Conservation (phyloP, 2,888 invertebrate species). For the Eucriotettix oculatus region DNA sequence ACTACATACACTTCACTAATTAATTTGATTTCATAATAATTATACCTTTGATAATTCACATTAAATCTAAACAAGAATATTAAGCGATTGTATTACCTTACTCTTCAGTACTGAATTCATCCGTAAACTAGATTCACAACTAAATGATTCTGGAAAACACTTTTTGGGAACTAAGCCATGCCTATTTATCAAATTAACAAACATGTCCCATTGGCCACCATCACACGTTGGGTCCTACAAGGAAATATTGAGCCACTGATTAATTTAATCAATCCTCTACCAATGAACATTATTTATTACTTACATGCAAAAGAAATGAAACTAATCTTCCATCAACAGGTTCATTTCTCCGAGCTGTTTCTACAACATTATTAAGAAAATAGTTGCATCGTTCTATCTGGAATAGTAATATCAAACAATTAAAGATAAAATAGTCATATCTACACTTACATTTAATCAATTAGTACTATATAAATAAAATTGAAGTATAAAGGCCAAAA, state of each 20-base stretch:
- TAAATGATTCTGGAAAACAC: conserved; percentile 70
- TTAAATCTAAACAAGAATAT: no score
- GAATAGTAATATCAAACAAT: conserved; percentile 6
- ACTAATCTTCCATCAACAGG: conserved; percentile 61
- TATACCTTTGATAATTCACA: no score
- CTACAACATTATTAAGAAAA: conserved; percentile 66
- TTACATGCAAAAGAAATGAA: conserved; percentile 54
- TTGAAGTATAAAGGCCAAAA: no score
- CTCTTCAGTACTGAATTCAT: conserved; percentile 67
- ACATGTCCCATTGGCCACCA: conserved; percentile 89
- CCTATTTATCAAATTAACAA: conserved; percentile 70
- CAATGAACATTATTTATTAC: conserved; percentile 10
- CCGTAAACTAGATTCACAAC: conserved; percentile 52
- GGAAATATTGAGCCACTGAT: neutral
- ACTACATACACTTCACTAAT: no score
- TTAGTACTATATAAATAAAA: neutral
- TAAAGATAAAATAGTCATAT: neutral
- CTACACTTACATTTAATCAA: neutral
- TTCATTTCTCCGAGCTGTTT: conserved; percentile 57
- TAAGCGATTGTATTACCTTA: conserved; percentile 39
- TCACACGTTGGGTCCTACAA: conserved; percentile 61
- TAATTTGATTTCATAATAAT: no score
- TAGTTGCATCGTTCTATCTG: conserved; percentile 71
- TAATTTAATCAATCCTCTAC: no score
- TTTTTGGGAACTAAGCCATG: conserved; percentile 80